Conservation (phyloP, 2,113 vertebrate species). For the Charadrius vociferus region DNA sequence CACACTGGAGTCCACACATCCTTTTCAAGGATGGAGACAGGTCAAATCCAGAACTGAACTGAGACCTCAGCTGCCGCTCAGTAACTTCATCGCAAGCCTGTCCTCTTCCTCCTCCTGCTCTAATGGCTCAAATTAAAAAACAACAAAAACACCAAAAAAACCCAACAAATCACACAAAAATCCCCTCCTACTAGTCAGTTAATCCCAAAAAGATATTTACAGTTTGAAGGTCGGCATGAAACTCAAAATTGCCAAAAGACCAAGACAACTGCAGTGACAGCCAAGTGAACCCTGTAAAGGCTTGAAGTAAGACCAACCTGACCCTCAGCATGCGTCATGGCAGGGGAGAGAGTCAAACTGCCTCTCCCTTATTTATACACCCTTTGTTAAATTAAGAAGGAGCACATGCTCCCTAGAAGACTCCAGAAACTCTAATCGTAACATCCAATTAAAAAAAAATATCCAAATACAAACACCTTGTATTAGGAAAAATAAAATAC, state of each 20-base stretch:
- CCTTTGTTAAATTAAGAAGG: not conserved
- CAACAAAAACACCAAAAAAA: not conserved
- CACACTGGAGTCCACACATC: fast-evolving
- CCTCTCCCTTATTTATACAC: not conserved
- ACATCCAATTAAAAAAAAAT: not conserved
- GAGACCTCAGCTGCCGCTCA: not conserved
- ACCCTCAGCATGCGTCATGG: not conserved
- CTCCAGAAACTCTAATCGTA: not conserved
- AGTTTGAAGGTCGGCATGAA: not conserved
- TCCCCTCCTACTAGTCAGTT: not conserved
- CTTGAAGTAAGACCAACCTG: not conserved
- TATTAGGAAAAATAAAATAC: not conserved
- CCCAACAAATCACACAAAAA: not conserved
- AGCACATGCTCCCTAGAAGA: not conserved
- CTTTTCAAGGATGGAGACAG: not conserved
- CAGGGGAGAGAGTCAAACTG: not conserved
- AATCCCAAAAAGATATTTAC: not conserved
- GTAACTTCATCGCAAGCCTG: not conserved
- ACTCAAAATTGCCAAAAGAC: not conserved
- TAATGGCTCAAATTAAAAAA: not conserved
- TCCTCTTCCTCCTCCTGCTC: not conserved
- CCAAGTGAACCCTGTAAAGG: not conserved
- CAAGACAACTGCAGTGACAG: not conserved
- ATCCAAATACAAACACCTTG: not conserved
- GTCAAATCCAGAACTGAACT: not conserved